These are phyloP conservation scores for Chaitophorus viminalis DNA, from an alignment of 2,888 invertebrate genomes.

Conservation along the genomic window DNA sequence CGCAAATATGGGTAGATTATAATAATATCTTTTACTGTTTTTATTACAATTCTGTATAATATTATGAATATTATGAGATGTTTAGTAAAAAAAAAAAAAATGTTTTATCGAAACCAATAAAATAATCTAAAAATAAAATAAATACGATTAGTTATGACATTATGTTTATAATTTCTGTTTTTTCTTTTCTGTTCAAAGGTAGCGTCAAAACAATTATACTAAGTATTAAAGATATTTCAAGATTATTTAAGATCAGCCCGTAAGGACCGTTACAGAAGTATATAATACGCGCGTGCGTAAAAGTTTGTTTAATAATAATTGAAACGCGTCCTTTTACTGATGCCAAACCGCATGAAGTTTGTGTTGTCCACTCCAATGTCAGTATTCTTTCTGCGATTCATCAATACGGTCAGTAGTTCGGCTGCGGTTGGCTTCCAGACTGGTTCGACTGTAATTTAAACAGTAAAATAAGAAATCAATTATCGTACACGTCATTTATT, in stretches of 20 bases:
- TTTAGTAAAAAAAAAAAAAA: constrained; percentile 36
- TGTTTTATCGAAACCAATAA: constrained; percentile 11
- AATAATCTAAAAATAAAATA: constrained; percentile 14
- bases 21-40: constrained; percentile 14
- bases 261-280: constrained; percentile 1
- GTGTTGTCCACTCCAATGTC: constrained; percentile 36
- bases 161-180: constrained; percentile 39
- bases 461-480: too few species aligned
- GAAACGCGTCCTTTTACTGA: constrained; percentile 44
- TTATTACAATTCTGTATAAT: constrained; percentile 23
- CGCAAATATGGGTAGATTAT: neutral
- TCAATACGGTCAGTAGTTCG: constrained; percentile 36
- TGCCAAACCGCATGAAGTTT: constrained; percentile 56
- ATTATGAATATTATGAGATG: constrained; percentile 13
- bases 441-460: constrained; percentile 27
- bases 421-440: constrained; percentile 51
- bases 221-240: constrained; percentile 9
- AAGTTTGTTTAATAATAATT: constrained; percentile 13
- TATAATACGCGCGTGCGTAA: neutral
- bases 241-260: neutral
- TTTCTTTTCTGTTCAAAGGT: neutral
- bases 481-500: too few species aligned
- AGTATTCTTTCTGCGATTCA: constrained; percentile 40
- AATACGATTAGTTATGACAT: neutral
- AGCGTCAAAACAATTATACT: constrained; percentile 8